These are phyloP conservation scores for Dasypogon diadema DNA, from an alignment of 2,888 invertebrate species.

Conservation along the genomic window DNA sequence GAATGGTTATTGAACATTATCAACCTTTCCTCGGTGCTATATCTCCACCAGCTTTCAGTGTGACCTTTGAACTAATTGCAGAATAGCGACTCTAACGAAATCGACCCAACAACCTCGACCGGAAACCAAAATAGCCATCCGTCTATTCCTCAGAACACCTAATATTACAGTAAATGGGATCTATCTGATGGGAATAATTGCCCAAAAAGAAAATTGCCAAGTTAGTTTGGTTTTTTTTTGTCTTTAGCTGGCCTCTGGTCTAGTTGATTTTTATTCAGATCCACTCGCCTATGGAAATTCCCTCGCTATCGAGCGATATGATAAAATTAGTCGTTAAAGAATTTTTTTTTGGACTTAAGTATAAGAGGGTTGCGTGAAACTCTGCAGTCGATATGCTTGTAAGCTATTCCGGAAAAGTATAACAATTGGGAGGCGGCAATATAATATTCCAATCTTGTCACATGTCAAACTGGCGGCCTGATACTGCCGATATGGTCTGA, in stretches of 20 bases:
- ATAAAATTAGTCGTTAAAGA: conserved; percentile 15
- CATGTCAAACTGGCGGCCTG: conserved; percentile 9
- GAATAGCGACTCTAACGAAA: background rate
- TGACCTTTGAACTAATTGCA: background rate
- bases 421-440: background rate
- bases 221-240: background rate
- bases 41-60: background rate
- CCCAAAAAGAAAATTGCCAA: background rate
- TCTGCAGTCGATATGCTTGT: background rate
- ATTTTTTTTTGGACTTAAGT: background rate
- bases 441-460: conserved; percentile 12
- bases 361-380: background rate
- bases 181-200: conserved; percentile 20
- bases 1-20: background rate
- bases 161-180: background rate
- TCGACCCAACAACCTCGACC: background rate
- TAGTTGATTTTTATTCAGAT: conserved; percentile 1
- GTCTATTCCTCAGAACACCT: too few species aligned
- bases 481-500: conserved; percentile 14
- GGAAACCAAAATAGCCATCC: background rate
- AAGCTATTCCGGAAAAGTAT: background rate
- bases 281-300: background rate
- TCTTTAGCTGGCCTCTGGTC: background rate
- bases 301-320: background rate
- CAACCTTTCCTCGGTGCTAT: too few species aligned